These are phyloP conservation scores for Vultur gryphus DNA, from an alignment of 2,797 vertebrate species.

Conservation along the genomic window DNA sequence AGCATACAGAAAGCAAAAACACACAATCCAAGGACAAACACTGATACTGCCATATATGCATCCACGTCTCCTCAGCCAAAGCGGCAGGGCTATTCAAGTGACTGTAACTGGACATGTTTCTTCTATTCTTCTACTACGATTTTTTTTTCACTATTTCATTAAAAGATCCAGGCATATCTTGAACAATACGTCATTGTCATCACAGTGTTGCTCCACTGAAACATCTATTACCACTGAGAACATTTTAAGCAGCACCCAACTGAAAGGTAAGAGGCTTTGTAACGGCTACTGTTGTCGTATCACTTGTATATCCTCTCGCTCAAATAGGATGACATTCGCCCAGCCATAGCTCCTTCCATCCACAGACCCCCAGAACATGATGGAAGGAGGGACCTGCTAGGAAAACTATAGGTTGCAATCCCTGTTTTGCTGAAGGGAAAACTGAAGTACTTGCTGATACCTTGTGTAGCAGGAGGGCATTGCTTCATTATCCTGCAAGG, in stretches of 20 bases:
- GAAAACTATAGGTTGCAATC: background rate
- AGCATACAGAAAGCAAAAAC: background rate
- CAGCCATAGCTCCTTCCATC: background rate
- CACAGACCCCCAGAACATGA: background rate
- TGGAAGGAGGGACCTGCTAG: background rate
- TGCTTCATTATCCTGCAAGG: background rate
- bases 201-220: background rate
- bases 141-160: background rate
- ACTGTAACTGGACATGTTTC: fast-evolving
- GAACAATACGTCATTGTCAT: background rate
- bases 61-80: background rate
- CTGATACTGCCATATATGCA: background rate
- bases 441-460: background rate
- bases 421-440: background rate
- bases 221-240: background rate
- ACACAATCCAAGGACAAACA: background rate
- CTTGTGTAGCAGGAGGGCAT: background rate
- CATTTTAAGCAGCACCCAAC: background rate
- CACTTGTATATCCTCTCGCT: too few species aligned
- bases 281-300: background rate
- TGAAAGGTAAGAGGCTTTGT: background rate
- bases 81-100: too few species aligned
- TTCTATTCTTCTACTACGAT: background rate
- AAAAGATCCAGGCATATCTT: background rate
- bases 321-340: fast-evolving